Conservation (phyloP, 2,113 vertebrate species). For the Mandrillus leucophaeus region DNA sequence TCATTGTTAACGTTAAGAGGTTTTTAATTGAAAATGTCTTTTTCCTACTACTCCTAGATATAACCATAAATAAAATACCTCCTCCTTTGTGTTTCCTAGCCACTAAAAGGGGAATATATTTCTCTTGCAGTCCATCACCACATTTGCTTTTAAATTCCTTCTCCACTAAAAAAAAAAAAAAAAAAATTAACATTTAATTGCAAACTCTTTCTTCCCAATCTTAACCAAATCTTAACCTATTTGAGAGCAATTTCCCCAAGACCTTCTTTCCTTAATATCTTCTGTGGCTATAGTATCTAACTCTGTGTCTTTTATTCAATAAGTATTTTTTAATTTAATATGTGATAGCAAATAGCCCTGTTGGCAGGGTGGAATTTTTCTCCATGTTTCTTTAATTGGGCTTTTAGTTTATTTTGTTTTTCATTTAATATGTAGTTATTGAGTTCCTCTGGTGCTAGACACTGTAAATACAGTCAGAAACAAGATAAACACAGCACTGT, state of each 20-base stretch:
- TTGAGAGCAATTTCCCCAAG: background rate
- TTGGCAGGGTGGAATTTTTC: background rate
- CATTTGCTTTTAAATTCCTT: background rate
- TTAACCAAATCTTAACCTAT: background rate
- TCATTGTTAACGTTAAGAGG: background rate
- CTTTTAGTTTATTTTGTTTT: background rate
- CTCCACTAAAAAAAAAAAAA: background rate
- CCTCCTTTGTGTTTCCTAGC: background rate
- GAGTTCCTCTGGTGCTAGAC: background rate
- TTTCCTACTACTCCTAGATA: background rate
- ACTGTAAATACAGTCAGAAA: background rate
- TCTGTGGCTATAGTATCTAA: background rate
- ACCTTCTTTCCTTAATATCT: background rate
- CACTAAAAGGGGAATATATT: background rate
- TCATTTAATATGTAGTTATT: background rate
- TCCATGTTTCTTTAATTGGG: background rate
- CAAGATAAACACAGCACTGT: too few species aligned
- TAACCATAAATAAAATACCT: background rate
- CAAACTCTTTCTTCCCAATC: background rate
- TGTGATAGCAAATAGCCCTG: background rate
- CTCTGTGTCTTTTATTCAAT: background rate
- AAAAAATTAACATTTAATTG: too few species aligned
- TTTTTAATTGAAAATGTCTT: background rate
- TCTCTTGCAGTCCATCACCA: background rate
- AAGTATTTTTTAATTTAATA: conserved; percentile 10